Conservation (phyloP, 1,140 invertebrate species). For the Centruroides sculpturatus region DNA sequence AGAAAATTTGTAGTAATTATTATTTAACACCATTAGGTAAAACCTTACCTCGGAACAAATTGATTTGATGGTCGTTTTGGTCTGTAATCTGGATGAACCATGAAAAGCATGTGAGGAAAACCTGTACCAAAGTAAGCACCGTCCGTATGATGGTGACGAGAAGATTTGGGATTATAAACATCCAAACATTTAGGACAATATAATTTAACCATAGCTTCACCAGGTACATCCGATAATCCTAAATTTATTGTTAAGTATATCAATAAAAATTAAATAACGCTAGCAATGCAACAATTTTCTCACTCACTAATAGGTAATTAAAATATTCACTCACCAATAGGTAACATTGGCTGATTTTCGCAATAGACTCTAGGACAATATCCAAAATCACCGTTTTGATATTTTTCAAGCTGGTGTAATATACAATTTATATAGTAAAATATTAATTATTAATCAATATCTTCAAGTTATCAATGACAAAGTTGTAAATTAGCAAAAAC, state of each 20-base stretch:
- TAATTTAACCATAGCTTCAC: slow-evolving; percentile 98
- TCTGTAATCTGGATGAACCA: slow-evolving; percentile 98
- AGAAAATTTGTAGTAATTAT: too few species aligned
- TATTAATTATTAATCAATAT: too few species aligned
- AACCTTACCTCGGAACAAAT: slow-evolving; percentile 67
- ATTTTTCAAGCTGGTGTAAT: slow-evolving; percentile 73
- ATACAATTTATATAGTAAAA: neutral
- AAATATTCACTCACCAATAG: slow-evolving; percentile 66
- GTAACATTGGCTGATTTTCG: slow-evolving; percentile 93
- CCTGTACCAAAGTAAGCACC: slow-evolving; percentile 99
- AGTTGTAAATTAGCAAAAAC: too few species aligned
- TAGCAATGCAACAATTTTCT: slow-evolving; percentile 17
- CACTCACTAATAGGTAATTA: slow-evolving; percentile 58
- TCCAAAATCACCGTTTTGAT: slow-evolving; percentile 97
- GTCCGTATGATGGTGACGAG: slow-evolving; percentile 97
- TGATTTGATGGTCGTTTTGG: slow-evolving; percentile 92
- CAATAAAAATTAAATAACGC: neutral
- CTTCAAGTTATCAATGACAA: too few species aligned
- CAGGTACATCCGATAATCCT: slow-evolving; percentile 93
- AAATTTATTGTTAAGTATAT: neutral
- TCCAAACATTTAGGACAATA: slow-evolving; percentile 99
- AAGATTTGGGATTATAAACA: slow-evolving; percentile 97
- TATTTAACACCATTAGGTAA: too few species aligned
- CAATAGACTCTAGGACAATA: slow-evolving; percentile 88
- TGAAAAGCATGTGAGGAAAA: slow-evolving; percentile 99